Percentiles rank a stretch among this genome's conserved stretches.
These are phyloP conservation scores for Chamaea fasciata DNA, from an alignment of 2,113 vertebrate species.

Conservation along the genomic window DNA sequence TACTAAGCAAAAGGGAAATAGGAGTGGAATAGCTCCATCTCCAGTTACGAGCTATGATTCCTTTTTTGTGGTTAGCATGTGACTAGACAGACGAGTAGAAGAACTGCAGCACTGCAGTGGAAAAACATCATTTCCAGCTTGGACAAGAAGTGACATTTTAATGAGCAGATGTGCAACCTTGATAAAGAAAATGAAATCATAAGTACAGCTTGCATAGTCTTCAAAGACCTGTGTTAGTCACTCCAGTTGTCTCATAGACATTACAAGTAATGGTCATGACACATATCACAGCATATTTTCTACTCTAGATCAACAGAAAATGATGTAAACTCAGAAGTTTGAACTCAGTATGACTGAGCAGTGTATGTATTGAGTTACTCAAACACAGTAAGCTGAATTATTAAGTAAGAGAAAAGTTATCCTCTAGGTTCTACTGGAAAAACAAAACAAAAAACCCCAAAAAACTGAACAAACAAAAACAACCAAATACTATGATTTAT, in stretches of 20 bases:
- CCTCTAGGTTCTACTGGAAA: neutral
- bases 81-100: neutral
- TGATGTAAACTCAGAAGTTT: neutral
- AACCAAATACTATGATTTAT: neutral
- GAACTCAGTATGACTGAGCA: neutral
- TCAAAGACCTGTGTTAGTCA: neutral
- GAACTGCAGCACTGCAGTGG: neutral
- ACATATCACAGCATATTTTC: neutral
- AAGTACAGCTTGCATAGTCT: neutral
- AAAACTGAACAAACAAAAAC: neutral
- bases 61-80: neutral
- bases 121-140: neutral
- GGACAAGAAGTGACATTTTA: neutral
- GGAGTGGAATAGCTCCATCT: neutral
- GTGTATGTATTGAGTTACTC: neutral
- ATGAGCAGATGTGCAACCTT: neutral
- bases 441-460: neutral
- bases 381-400: neutral
- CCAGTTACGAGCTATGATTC: neutral
- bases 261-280: neutral
- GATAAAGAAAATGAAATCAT: neutral
- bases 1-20: neutral
- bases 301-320: neutral
- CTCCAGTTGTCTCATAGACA: neutral
- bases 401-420: neutral